These are phyloP conservation scores for Acronicta alni DNA, from an alignment of 2,888 invertebrate species.

Conservation along the genomic window DNA sequence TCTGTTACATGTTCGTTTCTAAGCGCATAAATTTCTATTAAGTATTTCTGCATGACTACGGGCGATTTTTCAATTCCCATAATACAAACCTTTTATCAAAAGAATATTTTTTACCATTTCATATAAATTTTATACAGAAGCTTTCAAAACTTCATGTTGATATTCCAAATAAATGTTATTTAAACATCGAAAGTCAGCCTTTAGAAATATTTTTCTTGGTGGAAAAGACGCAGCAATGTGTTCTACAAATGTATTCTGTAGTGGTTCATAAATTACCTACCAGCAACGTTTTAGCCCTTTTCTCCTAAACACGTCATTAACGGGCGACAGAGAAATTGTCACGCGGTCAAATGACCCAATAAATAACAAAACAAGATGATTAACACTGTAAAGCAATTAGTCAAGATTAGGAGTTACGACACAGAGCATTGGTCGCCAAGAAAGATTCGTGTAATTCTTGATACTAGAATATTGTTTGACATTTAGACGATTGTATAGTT, in stretches of 20 bases:
- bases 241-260: not conserved
- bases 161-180: too few relatives aligned
- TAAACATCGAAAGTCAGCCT: too few relatives aligned
- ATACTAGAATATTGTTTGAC: constrained; percentile 15
- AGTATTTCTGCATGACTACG: not conserved
- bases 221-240: too few relatives aligned
- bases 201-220: too few relatives aligned
- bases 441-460: constrained; percentile 27
- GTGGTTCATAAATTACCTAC: not conserved
- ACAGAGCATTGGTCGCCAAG: constrained; percentile 36
- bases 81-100: too few relatives aligned
- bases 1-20: too few relatives aligned
- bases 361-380: constrained; percentile 48
- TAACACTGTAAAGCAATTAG: constrained; percentile 40
- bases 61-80: too few relatives aligned
- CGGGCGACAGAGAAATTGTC: constrained; percentile 39
- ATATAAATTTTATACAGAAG: too few relatives aligned
- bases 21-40: too few relatives aligned
- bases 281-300: constrained; percentile 6
- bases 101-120: too few relatives aligned
- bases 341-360: constrained; percentile 54
- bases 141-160: too few relatives aligned
- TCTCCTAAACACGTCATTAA: constrained; percentile 13
- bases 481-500: constrained; percentile 11
- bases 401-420: constrained; percentile 43